These are phyloP conservation scores for Ricordea florida DNA, from an alignment of 92 coral and sea anemone genomes.

Conservation along the genomic window DNA sequence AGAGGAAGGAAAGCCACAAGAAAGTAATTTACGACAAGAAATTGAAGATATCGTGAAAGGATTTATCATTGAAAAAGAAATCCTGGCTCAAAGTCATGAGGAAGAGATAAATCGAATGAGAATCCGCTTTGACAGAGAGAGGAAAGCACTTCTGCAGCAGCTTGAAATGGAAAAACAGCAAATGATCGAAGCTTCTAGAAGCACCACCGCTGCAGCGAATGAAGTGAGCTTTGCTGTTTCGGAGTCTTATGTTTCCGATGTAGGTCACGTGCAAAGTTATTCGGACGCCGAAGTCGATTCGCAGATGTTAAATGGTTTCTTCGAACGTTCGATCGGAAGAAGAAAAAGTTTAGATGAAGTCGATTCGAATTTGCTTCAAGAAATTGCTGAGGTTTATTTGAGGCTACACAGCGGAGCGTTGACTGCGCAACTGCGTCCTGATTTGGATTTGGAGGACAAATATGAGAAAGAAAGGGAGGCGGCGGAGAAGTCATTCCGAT, in stretches of 20 bases:
- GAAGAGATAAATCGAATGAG: slow-evolving; percentile 82
- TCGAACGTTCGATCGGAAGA: slow-evolving; percentile 4
- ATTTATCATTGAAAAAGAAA: slow-evolving; percentile 91
- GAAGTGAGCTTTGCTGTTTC: slow-evolving; percentile 32
- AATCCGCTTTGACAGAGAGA: slow-evolving; percentile 70
- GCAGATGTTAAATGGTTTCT: background rate
- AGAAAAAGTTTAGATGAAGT: slow-evolving; percentile 25
- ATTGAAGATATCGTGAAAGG: slow-evolving; percentile 89
- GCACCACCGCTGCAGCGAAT: slow-evolving; percentile 33
- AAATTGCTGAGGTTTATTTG: slow-evolving; percentile 86
- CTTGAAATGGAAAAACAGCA: slow-evolving; percentile 71
- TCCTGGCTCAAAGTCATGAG: slow-evolving; percentile 86
- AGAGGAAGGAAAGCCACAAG: background rate
- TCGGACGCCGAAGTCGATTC: background rate
- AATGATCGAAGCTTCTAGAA: slow-evolving; percentile 55
- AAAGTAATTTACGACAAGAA: slow-evolving; percentile 69
- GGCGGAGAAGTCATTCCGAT: slow-evolving; percentile 69
- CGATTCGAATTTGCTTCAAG: slow-evolving; percentile 69
- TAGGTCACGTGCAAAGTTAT: slow-evolving; percentile 3
- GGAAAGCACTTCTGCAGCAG: slow-evolving; percentile 59
- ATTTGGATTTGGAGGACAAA: slow-evolving; percentile 94
- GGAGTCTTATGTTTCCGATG: slow-evolving; percentile 32
- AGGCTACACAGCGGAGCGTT: slow-evolving; percentile 78
- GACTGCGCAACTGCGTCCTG: slow-evolving; percentile 88
- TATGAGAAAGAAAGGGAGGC: slow-evolving; percentile 85